phyloP scores from a whole-genome alignment of 1,140 invertebrate species.

The Micrasema minimum region DNA sequence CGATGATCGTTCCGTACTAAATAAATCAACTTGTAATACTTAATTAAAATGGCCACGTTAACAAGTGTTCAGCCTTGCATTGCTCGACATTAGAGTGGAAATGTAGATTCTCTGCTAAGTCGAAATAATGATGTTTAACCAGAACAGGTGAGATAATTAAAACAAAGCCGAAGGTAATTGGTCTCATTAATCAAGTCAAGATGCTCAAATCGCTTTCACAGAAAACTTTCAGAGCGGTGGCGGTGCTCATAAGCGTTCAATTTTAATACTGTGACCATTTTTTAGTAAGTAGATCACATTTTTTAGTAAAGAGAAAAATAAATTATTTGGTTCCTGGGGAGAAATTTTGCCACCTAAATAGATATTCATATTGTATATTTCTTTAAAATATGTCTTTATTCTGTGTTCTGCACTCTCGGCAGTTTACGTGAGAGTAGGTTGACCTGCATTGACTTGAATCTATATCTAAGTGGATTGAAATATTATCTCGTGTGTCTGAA shows the following conservation, averaged over 20 bases:
- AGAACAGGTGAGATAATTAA: constrained; percentile 49
- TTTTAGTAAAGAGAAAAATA: not conserved
- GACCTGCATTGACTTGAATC: too few species aligned
- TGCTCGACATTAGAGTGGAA: constrained; percentile 1
- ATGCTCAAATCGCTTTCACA: constrained; percentile 34
- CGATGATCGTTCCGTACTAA: too few species aligned
- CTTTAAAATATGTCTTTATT: too few species aligned
- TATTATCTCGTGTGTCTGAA: too few species aligned
- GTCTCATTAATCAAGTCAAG: constrained; percentile 43
- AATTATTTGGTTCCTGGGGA: too few species aligned
- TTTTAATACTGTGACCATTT: constrained; percentile 7
- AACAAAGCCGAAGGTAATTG: constrained; percentile 44
- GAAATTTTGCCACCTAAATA: too few species aligned
- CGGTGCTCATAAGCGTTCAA: not conserved
- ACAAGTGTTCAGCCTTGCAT: not conserved
- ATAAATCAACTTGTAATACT: constrained; percentile 3
- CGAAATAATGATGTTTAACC: constrained; percentile 28
- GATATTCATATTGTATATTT: too few species aligned
- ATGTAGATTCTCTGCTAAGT: constrained; percentile 9
- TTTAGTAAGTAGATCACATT: not conserved
- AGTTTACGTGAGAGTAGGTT: too few species aligned
- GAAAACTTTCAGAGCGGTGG: constrained; percentile 12
- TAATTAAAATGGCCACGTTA: constrained; percentile 6
- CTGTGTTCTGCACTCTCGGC: too few species aligned
- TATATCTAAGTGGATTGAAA: too few species aligned